phyloP scores from a whole-genome alignment of 2,888 invertebrate species.

The Leptogaster cylindrica region DNA sequence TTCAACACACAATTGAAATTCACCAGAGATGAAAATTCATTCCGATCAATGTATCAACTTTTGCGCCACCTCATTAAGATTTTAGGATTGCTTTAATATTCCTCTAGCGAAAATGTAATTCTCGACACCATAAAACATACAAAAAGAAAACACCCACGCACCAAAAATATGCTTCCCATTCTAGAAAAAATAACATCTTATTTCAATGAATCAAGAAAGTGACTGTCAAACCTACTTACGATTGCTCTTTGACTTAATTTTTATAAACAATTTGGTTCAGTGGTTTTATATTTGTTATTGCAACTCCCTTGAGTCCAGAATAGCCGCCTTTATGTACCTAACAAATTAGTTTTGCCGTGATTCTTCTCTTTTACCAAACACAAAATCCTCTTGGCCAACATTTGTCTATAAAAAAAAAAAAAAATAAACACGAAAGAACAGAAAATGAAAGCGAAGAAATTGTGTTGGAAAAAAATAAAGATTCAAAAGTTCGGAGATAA shows the following conservation, averaged over 20 bases:
- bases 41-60: constrained; percentile 7
- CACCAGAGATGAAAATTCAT: too few relatives aligned
- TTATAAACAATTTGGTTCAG: background rate
- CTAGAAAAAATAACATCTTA: constrained; percentile 30
- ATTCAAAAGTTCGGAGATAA: too few relatives aligned
- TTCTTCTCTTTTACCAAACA: too few relatives aligned
- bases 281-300: background rate
- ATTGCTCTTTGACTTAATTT: constrained; percentile 20
- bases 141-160: constrained; percentile 27
- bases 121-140: constrained; percentile 22
- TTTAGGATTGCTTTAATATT: background rate
- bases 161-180: constrained; percentile 16
- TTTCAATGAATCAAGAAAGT: constrained; percentile 14
- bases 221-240: constrained; percentile 28
- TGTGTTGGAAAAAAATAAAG: too few relatives aligned
- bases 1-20: too few relatives aligned
- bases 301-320: background rate
- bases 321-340: background rate
- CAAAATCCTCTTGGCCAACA: too few relatives aligned
- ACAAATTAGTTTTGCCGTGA: too few relatives aligned
- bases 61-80: constrained; percentile 18
- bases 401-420: too few relatives aligned
- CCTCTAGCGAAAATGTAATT: background rate
- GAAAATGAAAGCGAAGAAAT: too few relatives aligned
- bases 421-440: too few relatives aligned